Conservation (phyloP, 2,113 vertebrate genomes). For the Coregonus clupeaformis region DNA sequence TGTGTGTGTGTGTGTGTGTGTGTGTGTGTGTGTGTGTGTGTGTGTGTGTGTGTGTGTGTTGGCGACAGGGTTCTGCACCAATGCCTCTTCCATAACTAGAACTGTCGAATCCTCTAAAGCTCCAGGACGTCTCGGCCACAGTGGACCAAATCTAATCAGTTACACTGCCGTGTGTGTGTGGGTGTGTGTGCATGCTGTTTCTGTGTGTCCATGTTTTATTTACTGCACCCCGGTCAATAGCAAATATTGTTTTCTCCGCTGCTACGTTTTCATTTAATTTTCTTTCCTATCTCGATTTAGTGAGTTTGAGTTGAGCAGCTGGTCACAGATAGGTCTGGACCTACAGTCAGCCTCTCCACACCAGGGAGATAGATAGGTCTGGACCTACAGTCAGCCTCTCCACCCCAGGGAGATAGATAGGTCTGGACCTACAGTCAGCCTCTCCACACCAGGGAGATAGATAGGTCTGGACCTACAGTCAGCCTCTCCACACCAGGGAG, state of each 20-base stretch:
- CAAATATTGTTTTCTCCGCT: slow-evolving; percentile 47
- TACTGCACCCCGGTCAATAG: slow-evolving; percentile 47
- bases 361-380: not conserved
- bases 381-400: not conserved
- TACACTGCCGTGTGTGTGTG: slow-evolving; percentile 21
- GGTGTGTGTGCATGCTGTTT: slow-evolving; percentile 1
- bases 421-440: too few species aligned
- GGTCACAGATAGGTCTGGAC: not conserved
- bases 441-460: too few species aligned
- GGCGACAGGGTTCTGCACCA: slow-evolving; percentile 35
- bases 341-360: too few species aligned
- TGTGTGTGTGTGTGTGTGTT: slow-evolving; percentile 9
- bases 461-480: too few species aligned
- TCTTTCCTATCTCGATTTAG: not conserved
- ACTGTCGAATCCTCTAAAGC: slow-evolving; percentile 55
- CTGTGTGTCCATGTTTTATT: not conserved
- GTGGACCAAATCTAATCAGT: slow-evolving; percentile 61
- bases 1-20: slow-evolving; percentile 20
- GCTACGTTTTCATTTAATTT: slow-evolving; percentile 44
- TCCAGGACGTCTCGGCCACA: slow-evolving; percentile 36
- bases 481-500: too few species aligned
- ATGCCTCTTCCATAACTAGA: slow-evolving; percentile 53
- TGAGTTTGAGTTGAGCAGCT: not conserved
- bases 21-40: slow-evolving; percentile 18
- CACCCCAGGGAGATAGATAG: too few species aligned